Conservation (phyloP, 2,888 invertebrate species). For the Ophion slaviceki region DNA sequence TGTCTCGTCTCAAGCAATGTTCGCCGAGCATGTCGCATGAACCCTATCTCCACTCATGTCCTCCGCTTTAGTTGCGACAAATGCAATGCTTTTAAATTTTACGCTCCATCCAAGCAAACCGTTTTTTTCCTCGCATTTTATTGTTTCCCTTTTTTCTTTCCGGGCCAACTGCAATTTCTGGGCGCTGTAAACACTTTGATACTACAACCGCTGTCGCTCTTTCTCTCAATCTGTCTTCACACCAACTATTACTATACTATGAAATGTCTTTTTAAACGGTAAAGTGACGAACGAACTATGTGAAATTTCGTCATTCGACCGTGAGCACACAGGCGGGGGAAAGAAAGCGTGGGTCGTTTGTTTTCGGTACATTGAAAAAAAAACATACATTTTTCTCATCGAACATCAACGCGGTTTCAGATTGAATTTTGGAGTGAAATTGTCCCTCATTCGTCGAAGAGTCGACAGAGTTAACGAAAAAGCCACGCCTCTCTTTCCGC, state of each 20-base stretch:
- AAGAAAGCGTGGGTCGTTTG: slow-evolving; percentile 58
- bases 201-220: slow-evolving; percentile 57
- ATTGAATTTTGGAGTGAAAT: slow-evolving; percentile 1
- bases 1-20: slow-evolving; percentile 13
- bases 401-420: neutral
- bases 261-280: slow-evolving; percentile 22
- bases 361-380: neutral
- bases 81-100: slow-evolving; percentile 7
- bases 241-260: slow-evolving; percentile 44
- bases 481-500: slow-evolving; percentile 58
- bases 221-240: slow-evolving; percentile 56
- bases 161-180: slow-evolving; percentile 50
- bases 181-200: slow-evolving; percentile 55
- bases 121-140: neutral
- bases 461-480: neutral
- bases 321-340: slow-evolving; percentile 43
- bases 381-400: neutral
- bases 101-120: slow-evolving; percentile 18
- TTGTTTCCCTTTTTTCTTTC: slow-evolving; percentile 26
- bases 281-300: slow-evolving; percentile 45
- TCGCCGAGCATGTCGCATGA: slow-evolving; percentile 36
- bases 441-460: neutral
- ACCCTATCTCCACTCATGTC: neutral
- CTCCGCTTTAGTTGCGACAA: neutral
- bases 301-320: slow-evolving; percentile 53